Conservation (phyloP, 2,888 invertebrate species). For the Blastobasis adustella region DNA sequence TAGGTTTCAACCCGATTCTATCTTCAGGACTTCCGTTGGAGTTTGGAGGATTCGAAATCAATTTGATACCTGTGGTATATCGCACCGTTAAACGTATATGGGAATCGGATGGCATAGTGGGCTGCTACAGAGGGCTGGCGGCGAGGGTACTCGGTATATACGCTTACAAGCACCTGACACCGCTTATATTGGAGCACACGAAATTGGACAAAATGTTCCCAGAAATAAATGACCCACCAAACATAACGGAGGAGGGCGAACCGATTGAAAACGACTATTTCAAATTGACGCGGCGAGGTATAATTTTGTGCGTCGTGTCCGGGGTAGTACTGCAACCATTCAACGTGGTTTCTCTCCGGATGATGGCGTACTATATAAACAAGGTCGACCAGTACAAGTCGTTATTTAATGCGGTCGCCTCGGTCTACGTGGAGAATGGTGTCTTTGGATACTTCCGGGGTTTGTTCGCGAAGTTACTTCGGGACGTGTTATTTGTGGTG, state of each 20-base stretch:
- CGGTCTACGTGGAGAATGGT: conserved; percentile 86
- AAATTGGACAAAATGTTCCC: conserved; percentile 24
- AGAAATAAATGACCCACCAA: conserved; percentile 26
- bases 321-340: conserved; percentile 88
- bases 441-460: conserved; percentile 86
- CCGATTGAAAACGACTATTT: conserved; percentile 30
- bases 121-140: conserved; percentile 84
- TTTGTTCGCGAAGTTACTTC: conserved; percentile 83
- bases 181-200: conserved; percentile 65
- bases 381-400: conserved; percentile 85
- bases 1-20: conserved; percentile 87
- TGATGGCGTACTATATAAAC: conserved; percentile 92
- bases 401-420: conserved; percentile 78
- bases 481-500: conserved; percentile 81
- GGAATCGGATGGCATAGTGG: conserved; percentile 82
- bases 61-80: too few species aligned
- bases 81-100: conserved; percentile 85
- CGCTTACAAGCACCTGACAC: conserved; percentile 72
- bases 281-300: conserved; percentile 62
- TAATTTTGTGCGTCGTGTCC: conserved; percentile 78
- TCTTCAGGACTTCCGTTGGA: conserved; percentile 78
- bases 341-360: conserved; percentile 86
- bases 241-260: conserved; percentile 23
- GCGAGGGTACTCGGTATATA: conserved; percentile 81
- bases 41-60: too few species aligned